Conservation (phyloP, 2,113 vertebrate genomes). For the Myrmecophaga tridactyla region DNA sequence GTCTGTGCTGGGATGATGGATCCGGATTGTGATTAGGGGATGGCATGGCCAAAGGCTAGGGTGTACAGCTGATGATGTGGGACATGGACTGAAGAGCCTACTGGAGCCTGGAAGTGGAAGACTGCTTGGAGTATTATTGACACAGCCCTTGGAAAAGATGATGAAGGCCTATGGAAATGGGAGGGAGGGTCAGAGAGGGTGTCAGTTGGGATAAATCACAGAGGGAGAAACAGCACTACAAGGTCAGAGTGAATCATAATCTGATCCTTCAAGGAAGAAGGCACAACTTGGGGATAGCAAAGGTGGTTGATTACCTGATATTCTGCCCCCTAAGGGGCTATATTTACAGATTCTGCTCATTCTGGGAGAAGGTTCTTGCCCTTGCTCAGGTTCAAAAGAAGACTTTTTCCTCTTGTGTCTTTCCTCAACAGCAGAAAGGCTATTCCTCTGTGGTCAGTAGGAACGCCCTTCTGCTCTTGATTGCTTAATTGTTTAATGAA, state of each 20-base stretch:
- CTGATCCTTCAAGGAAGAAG: background rate
- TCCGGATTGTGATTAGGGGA: background rate
- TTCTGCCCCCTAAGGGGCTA: background rate
- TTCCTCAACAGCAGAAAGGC: background rate
- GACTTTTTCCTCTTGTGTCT: background rate
- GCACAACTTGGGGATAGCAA: background rate
- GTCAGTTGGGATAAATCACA: background rate
- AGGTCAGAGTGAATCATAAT: accelerated
- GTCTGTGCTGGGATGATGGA: background rate
- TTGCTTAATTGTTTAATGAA: background rate
- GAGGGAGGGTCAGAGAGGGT: background rate
- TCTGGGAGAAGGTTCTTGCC: background rate
- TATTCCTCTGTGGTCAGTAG: background rate
- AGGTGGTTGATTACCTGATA: background rate
- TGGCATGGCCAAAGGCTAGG: background rate
- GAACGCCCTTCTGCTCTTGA: background rate
- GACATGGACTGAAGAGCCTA: accelerated
- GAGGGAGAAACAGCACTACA: too few relatives aligned
- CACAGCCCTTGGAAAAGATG: too few relatives aligned
- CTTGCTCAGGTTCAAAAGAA: background rate
- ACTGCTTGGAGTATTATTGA: background rate
- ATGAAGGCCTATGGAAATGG: too few relatives aligned
- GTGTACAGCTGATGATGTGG: background rate
- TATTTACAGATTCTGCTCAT: background rate
- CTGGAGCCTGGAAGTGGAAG: too few relatives aligned